Conservation (phyloP, 2,797 vertebrate species). For the Chelmon rostratus region DNA sequence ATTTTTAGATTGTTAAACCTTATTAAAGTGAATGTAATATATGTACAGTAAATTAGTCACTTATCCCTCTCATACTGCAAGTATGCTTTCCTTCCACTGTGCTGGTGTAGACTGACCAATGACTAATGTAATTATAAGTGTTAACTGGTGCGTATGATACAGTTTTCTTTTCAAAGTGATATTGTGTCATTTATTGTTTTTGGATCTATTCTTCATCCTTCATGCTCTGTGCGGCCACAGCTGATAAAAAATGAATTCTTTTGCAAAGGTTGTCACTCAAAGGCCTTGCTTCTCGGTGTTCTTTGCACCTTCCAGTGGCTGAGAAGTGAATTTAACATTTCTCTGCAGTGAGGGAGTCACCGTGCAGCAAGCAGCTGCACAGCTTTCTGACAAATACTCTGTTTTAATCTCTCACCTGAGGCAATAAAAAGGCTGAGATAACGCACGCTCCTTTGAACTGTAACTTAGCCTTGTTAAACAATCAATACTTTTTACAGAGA, state of each 20-base stretch:
- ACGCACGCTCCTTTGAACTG: constrained; percentile 21
- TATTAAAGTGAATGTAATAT: constrained; percentile 37
- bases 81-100: constrained; percentile 29
- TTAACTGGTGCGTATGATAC: constrained; percentile 11
- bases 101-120: constrained; percentile 29
- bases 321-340: constrained; percentile 31
- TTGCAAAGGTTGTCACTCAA: not conserved
- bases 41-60: constrained; percentile 33
- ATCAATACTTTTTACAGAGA: not conserved
- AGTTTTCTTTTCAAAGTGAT: constrained; percentile 6
- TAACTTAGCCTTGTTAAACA: constrained; percentile 7
- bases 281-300: not conserved
- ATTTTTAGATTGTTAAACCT: constrained; percentile 21
- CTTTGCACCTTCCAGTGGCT: constrained; percentile 62
- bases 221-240: not conserved
- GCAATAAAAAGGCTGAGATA: constrained; percentile 41
- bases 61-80: constrained; percentile 13
- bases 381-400: not conserved
- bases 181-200: not conserved
- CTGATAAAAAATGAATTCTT: not conserved
- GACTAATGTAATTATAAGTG: constrained; percentile 15
- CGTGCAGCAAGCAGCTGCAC: constrained; percentile 1
- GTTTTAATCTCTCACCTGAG: constrained; percentile 23
- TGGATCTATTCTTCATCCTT: not conserved
- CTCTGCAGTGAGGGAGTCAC: not conserved